Conservation (phyloP, 1,140 invertebrate genomes). For the Drosophila setifemur region DNA sequence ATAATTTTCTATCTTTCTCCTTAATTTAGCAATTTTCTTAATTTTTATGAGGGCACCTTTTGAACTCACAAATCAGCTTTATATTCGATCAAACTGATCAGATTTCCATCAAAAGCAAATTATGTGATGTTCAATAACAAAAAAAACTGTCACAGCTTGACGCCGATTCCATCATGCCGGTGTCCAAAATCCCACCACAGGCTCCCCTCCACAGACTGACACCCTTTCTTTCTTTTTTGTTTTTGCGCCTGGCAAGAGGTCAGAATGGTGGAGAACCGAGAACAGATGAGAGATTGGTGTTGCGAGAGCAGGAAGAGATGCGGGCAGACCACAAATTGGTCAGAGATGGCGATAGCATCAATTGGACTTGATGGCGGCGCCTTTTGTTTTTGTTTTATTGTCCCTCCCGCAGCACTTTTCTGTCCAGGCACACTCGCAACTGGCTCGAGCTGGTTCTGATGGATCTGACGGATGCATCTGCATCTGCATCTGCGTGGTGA, state of each 20-base stretch:
- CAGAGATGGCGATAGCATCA: conserved; percentile 52
- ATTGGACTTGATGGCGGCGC: conserved; percentile 48
- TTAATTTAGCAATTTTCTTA: background rate
- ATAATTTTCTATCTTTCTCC: too few relatives aligned
- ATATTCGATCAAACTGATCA: conserved; percentile 8
- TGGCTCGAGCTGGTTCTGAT: conserved; percentile 37
- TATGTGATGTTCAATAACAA: conserved; percentile 35
- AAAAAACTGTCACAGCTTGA: conserved; percentile 53
- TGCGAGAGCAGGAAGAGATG: conserved; percentile 44
- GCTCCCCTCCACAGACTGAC: conserved; percentile 34
- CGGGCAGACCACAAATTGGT: conserved; percentile 61
- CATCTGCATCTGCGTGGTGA: background rate
- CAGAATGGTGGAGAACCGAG: conserved; percentile 10
- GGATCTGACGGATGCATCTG: conserved; percentile 31
- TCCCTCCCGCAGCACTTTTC: conserved; percentile 38
- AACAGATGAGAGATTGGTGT: background rate
- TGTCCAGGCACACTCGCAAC: conserved; percentile 40
- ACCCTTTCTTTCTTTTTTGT: conserved; percentile 52
- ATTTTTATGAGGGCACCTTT: background rate
- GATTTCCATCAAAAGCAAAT: conserved; percentile 27
- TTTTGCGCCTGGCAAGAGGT: conserved; percentile 44
- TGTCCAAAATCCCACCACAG: conserved; percentile 24
- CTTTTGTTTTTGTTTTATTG: conserved; percentile 43
- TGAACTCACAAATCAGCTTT: conserved; percentile 1
- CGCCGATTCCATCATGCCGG: conserved; percentile 39